Base-by-base conservation (phyloP, 2,113 vertebrate species). In the Actenoides lindsayi region DNA sequence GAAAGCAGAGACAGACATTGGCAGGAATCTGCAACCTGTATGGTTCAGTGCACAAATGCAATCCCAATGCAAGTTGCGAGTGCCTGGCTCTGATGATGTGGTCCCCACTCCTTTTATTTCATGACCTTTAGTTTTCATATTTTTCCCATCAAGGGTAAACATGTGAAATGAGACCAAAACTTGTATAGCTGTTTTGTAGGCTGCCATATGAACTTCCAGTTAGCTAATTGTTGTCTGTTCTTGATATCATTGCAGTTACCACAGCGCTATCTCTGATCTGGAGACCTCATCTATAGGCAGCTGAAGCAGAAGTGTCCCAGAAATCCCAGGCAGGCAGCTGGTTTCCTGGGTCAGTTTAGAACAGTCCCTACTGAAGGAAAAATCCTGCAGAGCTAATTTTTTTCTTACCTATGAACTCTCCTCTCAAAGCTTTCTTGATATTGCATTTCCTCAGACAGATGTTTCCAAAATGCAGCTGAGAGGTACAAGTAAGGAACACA, bases 11-110 rank as follows among this genome's bases (percentile, higher is more conserved):
- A 60, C 76, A 86, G 56, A 70, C 33, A 71, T 60, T 84, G 91
- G 83, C 90, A 93, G 48, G 53, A 62, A 81, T 89, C 80, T 81
- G 64, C 73, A 87, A 24, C 35, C 68, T 64, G 39, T 82, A 78
- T 1, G 6, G 87, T 91, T 95, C 86, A 94, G 39, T 86, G 91
- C 51, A 84, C 91, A 95, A 94, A 82, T 41, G 74, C 60, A 94
- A 60, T 67, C 68, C 48, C 39, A 77, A 87, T 83, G 77, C 23
- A 87, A 82, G 60, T 7, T 81, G 30, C n/a, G 78, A 80, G 31
- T 5, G 8, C 15, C 1, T 71, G 51, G n/a, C 51, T 87, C 73
- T 71, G 19, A 39, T 39, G 60, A 81, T 75, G 48, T 71, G 35
- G 25, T 68, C 60, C 17, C 42, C 13, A 14, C 19, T 75, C 27